These are phyloP conservation scores for Lasioglossum vierecki DNA, from an alignment of 2,888 invertebrate genomes.

Conservation along the genomic window DNA sequence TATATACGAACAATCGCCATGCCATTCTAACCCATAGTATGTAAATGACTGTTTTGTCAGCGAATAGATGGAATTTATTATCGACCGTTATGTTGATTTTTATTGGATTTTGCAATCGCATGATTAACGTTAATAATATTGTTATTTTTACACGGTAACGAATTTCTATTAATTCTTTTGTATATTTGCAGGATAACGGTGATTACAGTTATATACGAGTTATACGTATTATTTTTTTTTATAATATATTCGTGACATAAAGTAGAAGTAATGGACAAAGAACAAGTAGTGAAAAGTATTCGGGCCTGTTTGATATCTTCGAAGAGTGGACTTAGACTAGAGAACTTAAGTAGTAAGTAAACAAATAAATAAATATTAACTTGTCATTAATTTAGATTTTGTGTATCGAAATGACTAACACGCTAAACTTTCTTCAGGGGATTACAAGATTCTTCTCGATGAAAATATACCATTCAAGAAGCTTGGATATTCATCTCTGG, in stretches of 20 bases:
- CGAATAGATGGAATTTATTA: not conserved
- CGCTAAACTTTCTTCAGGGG: slow-evolving; percentile 83
- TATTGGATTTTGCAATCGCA: not conserved
- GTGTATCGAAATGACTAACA: not conserved
- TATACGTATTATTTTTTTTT: slow-evolving; percentile 28
- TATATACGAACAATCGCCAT: not conserved
- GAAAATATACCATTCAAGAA: slow-evolving; percentile 87
- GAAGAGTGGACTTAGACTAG: slow-evolving; percentile 78
- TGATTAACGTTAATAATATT: not conserved
- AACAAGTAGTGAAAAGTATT: slow-evolving; percentile 64
- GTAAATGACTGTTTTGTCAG: not conserved
- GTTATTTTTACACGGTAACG: not conserved
- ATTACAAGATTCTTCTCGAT: slow-evolving; percentile 88
- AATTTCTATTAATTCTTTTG: not conserved
- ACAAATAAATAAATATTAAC: not conserved
- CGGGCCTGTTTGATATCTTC: slow-evolving; percentile 71
- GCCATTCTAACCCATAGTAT: not conserved
- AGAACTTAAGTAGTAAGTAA: slow-evolving; percentile 85
- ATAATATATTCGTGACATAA: slow-evolving; percentile 23
- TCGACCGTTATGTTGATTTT: not conserved
- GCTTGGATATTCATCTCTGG: slow-evolving; percentile 86
- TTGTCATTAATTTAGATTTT: not conserved
- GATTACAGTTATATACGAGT: not conserved
- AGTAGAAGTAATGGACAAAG: slow-evolving; percentile 53
- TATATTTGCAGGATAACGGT: slow-evolving; percentile 39